Percentiles rank a stretch among this genome's conserved stretches.
Conservation (phyloP, 2,797 vertebrate genomes). For the Zonotrichia albicollis region DNA sequence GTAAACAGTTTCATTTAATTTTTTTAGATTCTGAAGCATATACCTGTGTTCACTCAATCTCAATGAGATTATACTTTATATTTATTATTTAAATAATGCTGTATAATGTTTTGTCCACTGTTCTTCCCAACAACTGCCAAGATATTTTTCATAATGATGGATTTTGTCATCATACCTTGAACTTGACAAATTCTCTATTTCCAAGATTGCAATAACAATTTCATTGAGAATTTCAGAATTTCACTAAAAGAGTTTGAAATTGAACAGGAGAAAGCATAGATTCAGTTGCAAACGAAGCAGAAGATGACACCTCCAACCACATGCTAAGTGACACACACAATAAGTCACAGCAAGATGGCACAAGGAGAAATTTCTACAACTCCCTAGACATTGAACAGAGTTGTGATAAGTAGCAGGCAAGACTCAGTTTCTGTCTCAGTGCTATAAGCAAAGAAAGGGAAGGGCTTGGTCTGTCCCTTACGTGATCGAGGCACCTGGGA, state of each 20-base stretch:
- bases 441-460: not conserved
- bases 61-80: not conserved
- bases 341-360: not conserved
- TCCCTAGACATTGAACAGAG: not conserved
- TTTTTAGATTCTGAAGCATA: not conserved
- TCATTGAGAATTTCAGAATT: not conserved
- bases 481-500: not conserved
- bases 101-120: not conserved
- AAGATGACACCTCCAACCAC: not conserved
- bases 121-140: not conserved
- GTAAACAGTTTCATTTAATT: not conserved
- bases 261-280: not conserved
- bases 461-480: not conserved
- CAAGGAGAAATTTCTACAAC: not conserved
- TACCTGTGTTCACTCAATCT: not conserved
- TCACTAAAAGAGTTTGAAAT: not conserved
- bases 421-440: not conserved
- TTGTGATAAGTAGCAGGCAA: not conserved
- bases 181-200: not conserved
- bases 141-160: not conserved
- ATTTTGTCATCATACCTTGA: not conserved
- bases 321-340: not conserved
- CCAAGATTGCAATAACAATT: not conserved
- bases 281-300: not conserved
- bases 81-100: not conserved